Percentiles rank a stretch among this genome's conserved stretches.
These are phyloP conservation scores for Hepsetus odoe DNA, from an alignment of 2,113 vertebrate genomes.

Conservation along the genomic window DNA sequence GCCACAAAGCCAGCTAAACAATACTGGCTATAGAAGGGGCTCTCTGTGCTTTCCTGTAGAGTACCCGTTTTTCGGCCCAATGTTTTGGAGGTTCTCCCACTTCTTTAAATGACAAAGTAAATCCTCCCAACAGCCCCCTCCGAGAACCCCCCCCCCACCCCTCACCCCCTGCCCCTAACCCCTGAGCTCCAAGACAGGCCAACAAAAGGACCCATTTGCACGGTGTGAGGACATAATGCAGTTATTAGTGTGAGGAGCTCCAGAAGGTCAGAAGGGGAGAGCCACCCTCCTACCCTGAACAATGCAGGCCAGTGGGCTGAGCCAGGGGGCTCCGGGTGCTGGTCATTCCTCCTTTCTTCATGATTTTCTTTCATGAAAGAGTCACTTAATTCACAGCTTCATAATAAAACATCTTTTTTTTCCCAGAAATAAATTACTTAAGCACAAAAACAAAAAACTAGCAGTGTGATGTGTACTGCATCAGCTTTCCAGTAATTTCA, in stretches of 20 bases:
- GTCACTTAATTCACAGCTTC: constrained; percentile 50
- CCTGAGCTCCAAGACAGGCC: constrained; percentile 46
- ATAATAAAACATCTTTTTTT: constrained; percentile 40
- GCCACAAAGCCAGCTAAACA: constrained; percentile 57
- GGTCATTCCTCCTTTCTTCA: constrained; percentile 52
- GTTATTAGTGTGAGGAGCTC: constrained; percentile 63
- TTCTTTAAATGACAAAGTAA: constrained; percentile 63
- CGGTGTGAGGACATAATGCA: constrained; percentile 63
- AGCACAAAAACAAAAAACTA: constrained; percentile 4
- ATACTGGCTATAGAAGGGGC: constrained; percentile 45
- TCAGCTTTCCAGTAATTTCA: neutral
- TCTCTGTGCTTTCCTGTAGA: constrained; percentile 49
- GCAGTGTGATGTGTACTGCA: constrained; percentile 6
- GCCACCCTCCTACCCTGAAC: constrained; percentile 50
- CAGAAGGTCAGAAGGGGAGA: constrained; percentile 56
- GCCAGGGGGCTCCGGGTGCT: constrained; percentile 44
- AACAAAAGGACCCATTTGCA: constrained; percentile 65
- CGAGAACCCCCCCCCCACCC: constrained; percentile 28
- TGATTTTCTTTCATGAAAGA: constrained; percentile 47
- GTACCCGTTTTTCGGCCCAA: constrained; percentile 29
- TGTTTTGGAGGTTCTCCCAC: constrained; percentile 47
- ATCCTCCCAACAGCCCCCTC: constrained; percentile 51
- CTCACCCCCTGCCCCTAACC: constrained; percentile 45
- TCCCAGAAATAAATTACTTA: constrained; percentile 42
- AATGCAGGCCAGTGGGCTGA: constrained; percentile 55